phyloP scores from a whole-genome alignment of 2,113 vertebrate genomes.

The Brachionichthys hirsutus region DNA sequence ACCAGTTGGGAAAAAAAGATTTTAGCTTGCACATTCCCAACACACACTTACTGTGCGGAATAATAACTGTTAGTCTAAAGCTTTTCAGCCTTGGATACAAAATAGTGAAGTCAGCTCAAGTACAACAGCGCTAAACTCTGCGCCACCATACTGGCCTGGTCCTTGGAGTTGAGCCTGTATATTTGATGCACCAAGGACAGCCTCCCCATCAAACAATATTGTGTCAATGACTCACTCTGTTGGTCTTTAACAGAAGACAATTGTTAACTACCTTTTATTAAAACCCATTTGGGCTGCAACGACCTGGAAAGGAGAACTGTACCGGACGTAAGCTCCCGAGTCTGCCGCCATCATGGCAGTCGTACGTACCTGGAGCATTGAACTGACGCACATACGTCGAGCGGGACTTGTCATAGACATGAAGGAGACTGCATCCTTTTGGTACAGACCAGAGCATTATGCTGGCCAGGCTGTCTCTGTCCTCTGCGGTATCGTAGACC shows the following conservation, averaged over 20 bases:
- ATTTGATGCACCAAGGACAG: no score
- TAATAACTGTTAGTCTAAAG: no score
- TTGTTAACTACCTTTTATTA: not conserved
- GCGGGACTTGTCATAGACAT: constrained; percentile 81
- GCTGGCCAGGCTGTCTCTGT: constrained; percentile 64
- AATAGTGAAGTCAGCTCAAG: no score
- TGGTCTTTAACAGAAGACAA: not conserved
- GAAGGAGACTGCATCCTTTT: constrained; percentile 84
- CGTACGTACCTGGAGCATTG: constrained; percentile 83
- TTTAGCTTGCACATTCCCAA: no score
- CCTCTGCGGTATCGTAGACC: constrained; percentile 88
- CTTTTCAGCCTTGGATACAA: no score
- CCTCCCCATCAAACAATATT: no score
- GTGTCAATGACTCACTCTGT: no score
- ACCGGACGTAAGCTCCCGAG: constrained; percentile 49
- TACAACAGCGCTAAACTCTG: no score
- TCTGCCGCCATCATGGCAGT: constrained; percentile 19
- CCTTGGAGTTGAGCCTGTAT: no score
- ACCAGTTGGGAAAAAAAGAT: no score
- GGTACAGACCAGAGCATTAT: constrained; percentile 80
- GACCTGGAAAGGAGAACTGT: not conserved
- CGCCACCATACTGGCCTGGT: no score
- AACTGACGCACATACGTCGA: constrained; percentile 87
- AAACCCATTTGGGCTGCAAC: not conserved
- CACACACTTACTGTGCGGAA: no score